Percentiles rank a stretch among this genome's conserved stretches.
These are phyloP conservation scores for Drosophila acutilabella DNA, from an alignment of 2,888 invertebrate species.

Conservation along the genomic window DNA sequence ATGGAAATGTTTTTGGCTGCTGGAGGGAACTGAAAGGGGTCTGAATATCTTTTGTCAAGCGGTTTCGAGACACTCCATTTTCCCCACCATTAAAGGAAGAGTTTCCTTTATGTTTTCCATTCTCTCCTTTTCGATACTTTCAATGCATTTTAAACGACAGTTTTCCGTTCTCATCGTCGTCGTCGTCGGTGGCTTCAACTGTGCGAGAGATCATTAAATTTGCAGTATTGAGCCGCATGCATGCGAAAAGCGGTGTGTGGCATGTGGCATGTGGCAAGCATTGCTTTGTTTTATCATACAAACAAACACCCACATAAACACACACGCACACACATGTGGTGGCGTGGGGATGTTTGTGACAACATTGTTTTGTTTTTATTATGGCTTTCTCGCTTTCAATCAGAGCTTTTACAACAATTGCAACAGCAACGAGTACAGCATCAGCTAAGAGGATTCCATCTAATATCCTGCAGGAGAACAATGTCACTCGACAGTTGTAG, in stretches of 20 bases:
- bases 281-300: conserved; percentile 19
- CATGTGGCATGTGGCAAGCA: conserved; percentile 30
- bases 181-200: not conserved
- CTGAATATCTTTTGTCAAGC: conserved; percentile 2
- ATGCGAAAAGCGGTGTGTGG: conserved; percentile 33
- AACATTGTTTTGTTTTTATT: conserved; percentile 45
- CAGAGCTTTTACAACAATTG: conserved; percentile 39
- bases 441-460: conserved; percentile 43
- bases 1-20: conserved; percentile 7
- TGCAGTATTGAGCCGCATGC: conserved; percentile 42
- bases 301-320: not conserved
- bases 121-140: not conserved
- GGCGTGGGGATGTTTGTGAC: not conserved
- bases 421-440: conserved; percentile 2
- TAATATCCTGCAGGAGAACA: conserved; percentile 38
- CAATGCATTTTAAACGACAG: conserved; percentile 28
- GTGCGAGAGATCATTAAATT: conserved; percentile 37
- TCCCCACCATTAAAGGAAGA: not conserved
- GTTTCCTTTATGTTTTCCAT: conserved; percentile 5
- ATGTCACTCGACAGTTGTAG: conserved; percentile 39
- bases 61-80: conserved; percentile 28
- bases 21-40: not conserved
- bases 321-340: conserved; percentile 4
- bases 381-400: conserved; percentile 46
- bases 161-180: not conserved